These are phyloP conservation scores for Lophura nycthemera DNA, from an alignment of 2,113 vertebrate genomes.

Conservation along the genomic window DNA sequence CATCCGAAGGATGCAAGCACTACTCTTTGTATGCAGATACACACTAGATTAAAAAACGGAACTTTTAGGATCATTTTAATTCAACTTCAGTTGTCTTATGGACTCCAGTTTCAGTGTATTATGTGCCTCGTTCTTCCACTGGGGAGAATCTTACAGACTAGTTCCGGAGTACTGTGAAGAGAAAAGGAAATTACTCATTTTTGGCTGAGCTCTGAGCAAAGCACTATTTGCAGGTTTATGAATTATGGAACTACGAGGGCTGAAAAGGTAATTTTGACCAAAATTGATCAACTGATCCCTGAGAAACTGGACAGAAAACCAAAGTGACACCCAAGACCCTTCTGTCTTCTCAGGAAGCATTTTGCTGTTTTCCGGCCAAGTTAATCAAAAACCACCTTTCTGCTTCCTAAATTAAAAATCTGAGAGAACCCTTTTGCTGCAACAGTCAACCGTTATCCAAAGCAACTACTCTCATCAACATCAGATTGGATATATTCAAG, in stretches of 20 bases:
- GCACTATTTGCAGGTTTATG: conserved; percentile 22
- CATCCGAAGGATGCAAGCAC: neutral
- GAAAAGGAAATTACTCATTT: conserved; percentile 46
- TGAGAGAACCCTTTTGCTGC: neutral
- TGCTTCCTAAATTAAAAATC: conserved; percentile 11
- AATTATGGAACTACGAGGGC: conserved; percentile 3
- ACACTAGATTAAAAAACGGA: neutral
- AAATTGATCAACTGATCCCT: neutral
- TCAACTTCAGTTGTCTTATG: neutral
- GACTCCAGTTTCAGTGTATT: neutral
- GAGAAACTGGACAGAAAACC: neutral
- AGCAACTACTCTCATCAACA: conserved; percentile 24
- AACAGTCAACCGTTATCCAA: conserved; percentile 33
- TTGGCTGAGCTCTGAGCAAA: conserved; percentile 19
- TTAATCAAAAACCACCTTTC: neutral
- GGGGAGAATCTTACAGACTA: neutral
- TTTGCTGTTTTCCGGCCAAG: neutral
- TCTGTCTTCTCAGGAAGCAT: neutral
- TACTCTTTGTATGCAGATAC: neutral
- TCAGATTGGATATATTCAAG: conserved; percentile 8
- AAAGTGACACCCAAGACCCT: neutral
- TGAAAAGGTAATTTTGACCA: neutral
- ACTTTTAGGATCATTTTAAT: neutral
- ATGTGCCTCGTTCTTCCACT: neutral
- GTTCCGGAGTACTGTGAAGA: neutral